Evolutionary conservation across 2,888 invertebrate genomes (phyloP).

Genomic region (Spialia ferax): DNA sequence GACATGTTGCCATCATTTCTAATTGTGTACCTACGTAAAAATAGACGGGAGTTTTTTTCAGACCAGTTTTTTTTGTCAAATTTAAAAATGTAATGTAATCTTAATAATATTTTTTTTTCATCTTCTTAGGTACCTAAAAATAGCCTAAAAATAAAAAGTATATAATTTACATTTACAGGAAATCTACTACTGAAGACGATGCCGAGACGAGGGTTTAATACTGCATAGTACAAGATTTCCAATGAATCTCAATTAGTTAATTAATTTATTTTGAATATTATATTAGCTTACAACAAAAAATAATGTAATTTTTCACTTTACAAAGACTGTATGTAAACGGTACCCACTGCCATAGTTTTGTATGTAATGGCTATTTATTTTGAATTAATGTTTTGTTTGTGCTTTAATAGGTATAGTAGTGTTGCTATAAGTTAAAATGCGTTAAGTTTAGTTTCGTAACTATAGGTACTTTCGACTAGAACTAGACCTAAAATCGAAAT

Average conservation of each 20-base stretch:
- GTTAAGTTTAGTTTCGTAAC: conserved; percentile 21
- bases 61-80: too few species aligned
- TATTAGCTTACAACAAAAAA: conserved; percentile 50
- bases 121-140: not conserved
- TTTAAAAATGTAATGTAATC: too few species aligned
- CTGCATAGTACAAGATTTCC: conserved; percentile 79
- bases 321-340: conserved; percentile 77
- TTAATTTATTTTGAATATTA: conserved; percentile 61
- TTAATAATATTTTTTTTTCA: too few species aligned
- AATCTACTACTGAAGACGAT: conserved; percentile 86
- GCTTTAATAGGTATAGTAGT: conserved; percentile 59
- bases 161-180: conserved; percentile 63
- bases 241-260: conserved; percentile 83
- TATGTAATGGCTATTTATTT: conserved; percentile 58
- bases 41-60: too few species aligned
- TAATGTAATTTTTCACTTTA: conserved; percentile 52
- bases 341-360: conserved; percentile 82
- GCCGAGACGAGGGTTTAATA: conserved; percentile 81
- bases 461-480: conserved; percentile 8
- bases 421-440: conserved; percentile 30
- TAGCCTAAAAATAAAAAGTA: conserved; percentile 5
- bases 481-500: conserved; percentile 8
- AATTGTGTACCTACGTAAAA: too few species aligned
- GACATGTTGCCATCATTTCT: too few species aligned
- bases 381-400: conserved; percentile 55